Evolutionary conservation across 2,888 invertebrate species (phyloP), one percentile per base, ranked within the genome.

Genomic region (Dasypogon diadema): DNA sequence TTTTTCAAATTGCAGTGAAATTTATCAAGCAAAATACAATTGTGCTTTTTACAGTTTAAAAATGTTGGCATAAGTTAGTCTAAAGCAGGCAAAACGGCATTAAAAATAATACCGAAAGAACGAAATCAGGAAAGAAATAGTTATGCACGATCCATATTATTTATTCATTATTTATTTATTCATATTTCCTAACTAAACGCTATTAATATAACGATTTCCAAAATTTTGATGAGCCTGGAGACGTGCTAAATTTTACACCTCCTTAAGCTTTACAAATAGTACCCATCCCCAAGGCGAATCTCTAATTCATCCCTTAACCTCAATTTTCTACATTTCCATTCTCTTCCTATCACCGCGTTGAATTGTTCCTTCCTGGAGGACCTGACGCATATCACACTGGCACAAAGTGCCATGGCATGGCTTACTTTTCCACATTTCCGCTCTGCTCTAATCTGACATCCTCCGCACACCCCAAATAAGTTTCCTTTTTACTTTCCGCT

Each of bases 351-450:
- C 16, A 12, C 42, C 8, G 42, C n/a, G 42, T 42, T 42, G 42
- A 34, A 60, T 60, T 37, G 60, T 60, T 60, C 60, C 60, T 60
- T 60, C 60, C 60, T 60, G 18, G 60, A 60, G 60, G 37, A 60
- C 21, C n/a, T 60, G 60, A 60, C 18, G 60, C 60, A 21, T 60
- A 37, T 34, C 10, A 1, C 42, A 42, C 42, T 26, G 58, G 21
- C 60, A 60, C 18, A 5, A 60, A 60, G 18, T 60, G 37, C 60
- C 34, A 37, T 60, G 37, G 34, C 21, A 37, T 16, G 37, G n/a
- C 18, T 37, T 60, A 37, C 34, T 60, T 60, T 60, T 37, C 18
- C 16, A 18, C 37, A 21, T 4, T 37, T 37, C 60, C 34, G 34
- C 37, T 60, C 21, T 60, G 34, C 18, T 60, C 60, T 60, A 60